Evolutionary conservation across 2,797 vertebrate species (phyloP).

Genomic region (Gadopsis bispinosus): DNA sequence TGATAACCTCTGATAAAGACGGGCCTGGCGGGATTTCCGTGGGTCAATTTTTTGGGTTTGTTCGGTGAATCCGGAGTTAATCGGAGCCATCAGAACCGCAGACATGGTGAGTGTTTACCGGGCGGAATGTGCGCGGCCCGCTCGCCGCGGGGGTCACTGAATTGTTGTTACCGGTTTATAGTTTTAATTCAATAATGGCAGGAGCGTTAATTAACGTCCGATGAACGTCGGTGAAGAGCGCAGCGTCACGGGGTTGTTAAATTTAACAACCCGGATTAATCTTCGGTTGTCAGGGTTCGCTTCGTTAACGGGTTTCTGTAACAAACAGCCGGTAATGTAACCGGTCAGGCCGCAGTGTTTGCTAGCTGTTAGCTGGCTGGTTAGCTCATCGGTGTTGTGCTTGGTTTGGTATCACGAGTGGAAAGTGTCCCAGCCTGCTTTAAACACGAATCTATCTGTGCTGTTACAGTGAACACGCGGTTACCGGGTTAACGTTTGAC

Average conservation of each 20-base stretch:
- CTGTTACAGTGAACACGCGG: too few species aligned
- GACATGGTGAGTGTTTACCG: slow-evolving; percentile 81
- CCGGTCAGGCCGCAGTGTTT: not conserved
- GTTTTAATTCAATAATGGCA: slow-evolving; percentile 4
- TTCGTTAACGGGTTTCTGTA: not conserved
- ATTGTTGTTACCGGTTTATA: not conserved
- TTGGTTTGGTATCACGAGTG: not conserved
- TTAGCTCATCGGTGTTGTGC: slow-evolving; percentile 1
- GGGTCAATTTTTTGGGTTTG: slow-evolving; percentile 80
- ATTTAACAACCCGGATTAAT: not conserved
- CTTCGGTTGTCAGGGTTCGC: rapidly evolving
- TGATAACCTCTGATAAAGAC: slow-evolving; percentile 60
- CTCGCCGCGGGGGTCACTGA: rapidly evolving
- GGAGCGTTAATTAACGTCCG: slow-evolving; percentile 42
- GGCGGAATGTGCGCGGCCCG: rapidly evolving
- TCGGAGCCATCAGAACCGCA: slow-evolving; percentile 86
- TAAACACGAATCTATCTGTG: too few species aligned
- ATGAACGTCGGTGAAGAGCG: slow-evolving; percentile 19
- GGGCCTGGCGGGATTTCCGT: slow-evolving; percentile 68
- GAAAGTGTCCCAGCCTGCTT: not conserved
- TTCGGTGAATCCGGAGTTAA: slow-evolving; percentile 79
- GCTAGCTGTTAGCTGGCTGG: slow-evolving; percentile 2
- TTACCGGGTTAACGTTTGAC: too few species aligned
- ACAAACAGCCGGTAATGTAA: too few species aligned
- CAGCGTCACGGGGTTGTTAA: rapidly evolving